Evolutionary conservation across 2,113 vertebrate genomes (phyloP).

Genomic region (Sapajus apella): DNA sequence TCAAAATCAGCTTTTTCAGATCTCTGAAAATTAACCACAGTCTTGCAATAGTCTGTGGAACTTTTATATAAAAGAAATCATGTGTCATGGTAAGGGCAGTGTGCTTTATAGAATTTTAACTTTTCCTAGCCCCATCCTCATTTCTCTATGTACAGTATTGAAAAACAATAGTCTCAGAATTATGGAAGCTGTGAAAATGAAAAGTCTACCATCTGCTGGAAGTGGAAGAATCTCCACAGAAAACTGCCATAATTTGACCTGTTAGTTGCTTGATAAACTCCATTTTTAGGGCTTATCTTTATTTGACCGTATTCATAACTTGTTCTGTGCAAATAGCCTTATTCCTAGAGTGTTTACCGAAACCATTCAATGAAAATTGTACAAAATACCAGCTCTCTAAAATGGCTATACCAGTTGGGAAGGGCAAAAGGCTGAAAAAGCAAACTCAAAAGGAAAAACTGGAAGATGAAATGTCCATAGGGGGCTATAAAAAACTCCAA

Average conservation of each 20-base stretch:
- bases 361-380: background rate
- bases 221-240: background rate
- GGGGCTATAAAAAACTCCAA: background rate
- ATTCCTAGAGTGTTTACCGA: background rate
- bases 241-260: background rate
- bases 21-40: background rate
- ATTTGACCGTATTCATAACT: background rate
- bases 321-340: background rate
- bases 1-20: background rate
- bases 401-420: background rate
- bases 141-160: background rate
- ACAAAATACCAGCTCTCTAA: background rate
- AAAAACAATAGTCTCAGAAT: background rate
- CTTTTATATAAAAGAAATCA: background rate
- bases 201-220: background rate
- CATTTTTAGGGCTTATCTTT: background rate
- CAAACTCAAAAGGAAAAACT: background rate
- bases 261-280: background rate
- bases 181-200: background rate
- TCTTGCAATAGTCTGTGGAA: background rate
- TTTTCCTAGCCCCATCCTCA: background rate
- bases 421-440: background rate
- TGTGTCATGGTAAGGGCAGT: background rate
- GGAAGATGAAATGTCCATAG: background rate
- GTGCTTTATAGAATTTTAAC: background rate